Evolutionary conservation across 2,113 vertebrate genomes (phyloP), one percentile per base, ranked within the genome.

Genomic region (Cettia cetti): DNA sequence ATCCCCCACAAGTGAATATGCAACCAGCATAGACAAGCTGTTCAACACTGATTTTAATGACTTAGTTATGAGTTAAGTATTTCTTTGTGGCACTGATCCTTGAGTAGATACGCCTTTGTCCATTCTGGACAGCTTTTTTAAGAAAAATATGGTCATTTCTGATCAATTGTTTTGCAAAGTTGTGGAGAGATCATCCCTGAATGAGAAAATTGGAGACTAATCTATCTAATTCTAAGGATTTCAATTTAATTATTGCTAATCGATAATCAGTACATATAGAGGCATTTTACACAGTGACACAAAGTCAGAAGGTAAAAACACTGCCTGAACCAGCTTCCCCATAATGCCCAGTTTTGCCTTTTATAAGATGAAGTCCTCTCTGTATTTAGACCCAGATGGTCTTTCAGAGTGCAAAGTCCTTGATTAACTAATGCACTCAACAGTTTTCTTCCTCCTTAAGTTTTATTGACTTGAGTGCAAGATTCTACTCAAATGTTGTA

Each of bases 381-480:
- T 53, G 47, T 82, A 28, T 82, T 72, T 56, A 87, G 64, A 93
- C 66, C n/a, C 42, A 85, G 57, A 75, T 57, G 39, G 60, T 66
- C 83, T 91, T 91, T 93, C 49, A 66, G 68, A 92, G 74, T 50
- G 68, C 81, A 61, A 71, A 85, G 30, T 87, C 78, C 60, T 86
- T 84, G 89, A 97, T 95, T 91, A 96, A 94, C 81, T 90, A 13
- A 2, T 53, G 39, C 70, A 93, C 28, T 96, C 74, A 75, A 60
- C 61, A 89, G 44, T 74, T 92, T 95, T 94, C 65, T 66, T 94
- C 61, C 53, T 93, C 45, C 81, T 95, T 94, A 96, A 95, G 57
- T 93, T 97, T 95, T 94, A 96, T 90, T 92, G 93, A 97, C 80
- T 95, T 45, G 61, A 96, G 69, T 70, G 68, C 50, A 95, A 91